Evolutionary conservation across 2,113 vertebrate genomes (phyloP).

Genomic region (Dipodomys merriami): DNA sequence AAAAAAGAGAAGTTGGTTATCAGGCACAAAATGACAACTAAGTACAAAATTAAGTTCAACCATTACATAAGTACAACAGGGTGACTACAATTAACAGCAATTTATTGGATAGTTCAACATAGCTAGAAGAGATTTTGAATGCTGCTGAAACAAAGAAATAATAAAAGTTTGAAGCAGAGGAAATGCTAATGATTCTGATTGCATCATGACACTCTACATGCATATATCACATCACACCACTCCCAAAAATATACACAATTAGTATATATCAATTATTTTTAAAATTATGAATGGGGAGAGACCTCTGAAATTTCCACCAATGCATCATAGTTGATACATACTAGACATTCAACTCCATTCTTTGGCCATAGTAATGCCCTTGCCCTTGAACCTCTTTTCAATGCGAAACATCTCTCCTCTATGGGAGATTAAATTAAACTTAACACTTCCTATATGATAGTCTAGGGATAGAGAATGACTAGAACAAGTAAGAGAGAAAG

Average conservation of each 20-base stretch:
- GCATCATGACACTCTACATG: neutral
- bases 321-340: neutral
- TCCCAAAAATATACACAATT: no score
- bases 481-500: neutral
- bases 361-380: neutral
- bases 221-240: neutral
- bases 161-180: neutral
- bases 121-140: neutral
- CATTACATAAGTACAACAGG: neutral
- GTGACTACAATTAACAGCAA: neutral
- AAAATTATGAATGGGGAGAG: neutral
- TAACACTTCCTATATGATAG: neutral
- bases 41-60: neutral
- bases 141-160: neutral
- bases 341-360: neutral
- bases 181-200: neutral
- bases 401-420: neutral
- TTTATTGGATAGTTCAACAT: neutral
- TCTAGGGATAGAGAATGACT: neutral
- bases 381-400: neutral
- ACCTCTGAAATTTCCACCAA: neutral
- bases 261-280: neutral
- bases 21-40: neutral
- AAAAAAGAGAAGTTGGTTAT: neutral
- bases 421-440: neutral